phyloP scores from a whole-genome alignment of 2,113 vertebrate genomes.

The Oreochromis spilurus region DNA sequence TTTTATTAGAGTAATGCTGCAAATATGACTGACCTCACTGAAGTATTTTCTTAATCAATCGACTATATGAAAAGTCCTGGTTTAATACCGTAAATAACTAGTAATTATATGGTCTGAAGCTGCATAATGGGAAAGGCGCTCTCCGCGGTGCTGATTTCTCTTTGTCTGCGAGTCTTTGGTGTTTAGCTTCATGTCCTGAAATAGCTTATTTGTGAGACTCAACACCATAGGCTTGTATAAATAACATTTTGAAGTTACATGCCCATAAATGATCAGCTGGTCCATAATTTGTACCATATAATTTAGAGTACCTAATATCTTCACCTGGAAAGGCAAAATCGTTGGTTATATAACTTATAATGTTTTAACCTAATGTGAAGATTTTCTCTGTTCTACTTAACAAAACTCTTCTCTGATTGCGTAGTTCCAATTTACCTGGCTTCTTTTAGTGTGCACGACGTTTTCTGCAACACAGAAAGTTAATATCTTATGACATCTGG shows the following conservation, averaged over 20 bases:
- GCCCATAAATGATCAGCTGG: background rate
- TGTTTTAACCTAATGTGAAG: background rate
- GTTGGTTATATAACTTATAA: background rate
- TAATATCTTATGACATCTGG: background rate
- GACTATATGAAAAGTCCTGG: background rate
- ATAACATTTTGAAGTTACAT: background rate
- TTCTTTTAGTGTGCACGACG: background rate
- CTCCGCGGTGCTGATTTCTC: slow-evolving; percentile 4
- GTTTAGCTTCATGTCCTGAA: background rate
- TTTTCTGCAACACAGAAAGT: background rate
- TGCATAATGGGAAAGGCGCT: background rate
- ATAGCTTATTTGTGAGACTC: background rate
- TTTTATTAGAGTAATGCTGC: background rate
- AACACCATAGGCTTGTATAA: background rate
- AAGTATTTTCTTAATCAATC: background rate
- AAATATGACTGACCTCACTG: background rate
- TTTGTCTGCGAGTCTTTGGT: background rate
- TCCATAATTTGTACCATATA: background rate
- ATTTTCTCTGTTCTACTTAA: background rate
- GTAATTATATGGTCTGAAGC: background rate
- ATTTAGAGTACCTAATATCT: background rate
- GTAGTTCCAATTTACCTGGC: background rate
- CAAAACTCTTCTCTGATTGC: background rate
- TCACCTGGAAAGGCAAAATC: background rate
- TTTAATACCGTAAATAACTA: background rate